phyloP scores from a whole-genome alignment of 2,888 invertebrate species.

The Branchinecta sandiegonensis region DNA sequence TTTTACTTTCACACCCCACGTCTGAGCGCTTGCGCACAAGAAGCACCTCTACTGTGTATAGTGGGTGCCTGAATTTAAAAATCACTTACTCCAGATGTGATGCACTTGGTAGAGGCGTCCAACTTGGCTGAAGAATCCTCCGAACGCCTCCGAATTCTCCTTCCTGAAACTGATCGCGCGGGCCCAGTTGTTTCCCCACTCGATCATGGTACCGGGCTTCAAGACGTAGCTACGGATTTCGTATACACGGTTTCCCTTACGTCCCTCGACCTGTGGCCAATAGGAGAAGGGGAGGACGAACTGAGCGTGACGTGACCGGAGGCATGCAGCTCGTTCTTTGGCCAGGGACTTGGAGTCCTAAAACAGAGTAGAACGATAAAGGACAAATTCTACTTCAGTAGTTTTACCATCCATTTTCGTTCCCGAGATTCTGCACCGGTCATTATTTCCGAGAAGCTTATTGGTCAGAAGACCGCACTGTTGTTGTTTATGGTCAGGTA shows the following conservation, averaged over 20 bases:
- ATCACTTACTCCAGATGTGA: conserved; percentile 92
- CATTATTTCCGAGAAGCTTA: too few relatives aligned
- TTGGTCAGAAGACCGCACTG: too few relatives aligned
- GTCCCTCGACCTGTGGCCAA: conserved; percentile 68
- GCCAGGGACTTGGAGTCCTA: conserved; percentile 57
- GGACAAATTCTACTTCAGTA: too few relatives aligned
- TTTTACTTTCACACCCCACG: too few relatives aligned
- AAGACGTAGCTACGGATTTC: conserved; percentile 84
- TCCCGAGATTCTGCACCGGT: conserved; percentile 1
- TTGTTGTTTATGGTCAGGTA: too few relatives aligned
- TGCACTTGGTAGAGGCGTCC: conserved; percentile 93
- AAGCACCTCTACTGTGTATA: too few relatives aligned
- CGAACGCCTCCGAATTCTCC: conserved; percentile 86
- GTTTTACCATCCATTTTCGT: not conserved
- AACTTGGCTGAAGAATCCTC: conserved; percentile 94
- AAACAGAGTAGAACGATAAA: not conserved
- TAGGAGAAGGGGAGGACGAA: conserved; percentile 91
- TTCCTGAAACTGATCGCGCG: conserved; percentile 78
- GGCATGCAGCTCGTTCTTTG: conserved; percentile 57
- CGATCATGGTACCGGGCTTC: conserved; percentile 98
- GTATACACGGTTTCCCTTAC: conserved; percentile 66
- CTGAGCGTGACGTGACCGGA: conserved; percentile 77
- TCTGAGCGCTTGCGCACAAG: too few relatives aligned
- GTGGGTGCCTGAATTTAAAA: not conserved
- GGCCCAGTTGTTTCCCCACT: conserved; percentile 99